Evolutionary conservation across 2,113 vertebrate species (phyloP).

Genomic region (Microtus montanus): DNA sequence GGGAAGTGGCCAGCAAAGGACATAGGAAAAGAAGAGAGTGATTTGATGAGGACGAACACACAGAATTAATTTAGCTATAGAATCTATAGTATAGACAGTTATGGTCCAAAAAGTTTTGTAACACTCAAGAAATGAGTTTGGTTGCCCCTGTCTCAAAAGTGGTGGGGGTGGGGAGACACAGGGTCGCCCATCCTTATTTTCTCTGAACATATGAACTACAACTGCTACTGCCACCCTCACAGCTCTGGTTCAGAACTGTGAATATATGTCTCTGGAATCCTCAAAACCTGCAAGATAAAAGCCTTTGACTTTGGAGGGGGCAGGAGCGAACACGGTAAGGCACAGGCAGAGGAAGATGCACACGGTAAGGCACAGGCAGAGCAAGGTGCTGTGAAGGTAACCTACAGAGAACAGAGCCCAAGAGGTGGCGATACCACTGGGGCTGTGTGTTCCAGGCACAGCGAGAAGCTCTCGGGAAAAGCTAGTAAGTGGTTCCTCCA

Average conservation of each 20-base stretch:
- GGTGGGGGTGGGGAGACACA: accelerated
- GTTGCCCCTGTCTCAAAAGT: background rate
- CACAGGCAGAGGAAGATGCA: no score
- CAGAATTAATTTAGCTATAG: background rate
- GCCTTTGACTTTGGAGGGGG: background rate
- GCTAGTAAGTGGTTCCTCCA: background rate
- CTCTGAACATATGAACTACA: background rate
- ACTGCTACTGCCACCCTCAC: background rate
- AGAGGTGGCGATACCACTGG: background rate
- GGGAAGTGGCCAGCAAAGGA: background rate
- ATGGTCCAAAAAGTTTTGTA: background rate
- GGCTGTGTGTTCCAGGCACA: background rate
- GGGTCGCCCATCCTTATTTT: background rate
- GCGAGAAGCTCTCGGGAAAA: background rate
- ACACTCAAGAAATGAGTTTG: background rate
- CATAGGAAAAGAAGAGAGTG: background rate
- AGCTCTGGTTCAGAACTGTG: background rate
- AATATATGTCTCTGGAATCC: background rate
- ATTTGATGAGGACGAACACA: background rate
- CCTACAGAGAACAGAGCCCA: background rate
- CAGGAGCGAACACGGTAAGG: background rate
- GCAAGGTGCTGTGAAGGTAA: background rate
- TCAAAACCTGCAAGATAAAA: background rate
- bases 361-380: background rate
- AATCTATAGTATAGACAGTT: background rate